Percentiles rank a stretch among this genome's conserved stretches.
Conservation (phyloP, 2,797 vertebrate species). For the Lerista edwardsae region DNA sequence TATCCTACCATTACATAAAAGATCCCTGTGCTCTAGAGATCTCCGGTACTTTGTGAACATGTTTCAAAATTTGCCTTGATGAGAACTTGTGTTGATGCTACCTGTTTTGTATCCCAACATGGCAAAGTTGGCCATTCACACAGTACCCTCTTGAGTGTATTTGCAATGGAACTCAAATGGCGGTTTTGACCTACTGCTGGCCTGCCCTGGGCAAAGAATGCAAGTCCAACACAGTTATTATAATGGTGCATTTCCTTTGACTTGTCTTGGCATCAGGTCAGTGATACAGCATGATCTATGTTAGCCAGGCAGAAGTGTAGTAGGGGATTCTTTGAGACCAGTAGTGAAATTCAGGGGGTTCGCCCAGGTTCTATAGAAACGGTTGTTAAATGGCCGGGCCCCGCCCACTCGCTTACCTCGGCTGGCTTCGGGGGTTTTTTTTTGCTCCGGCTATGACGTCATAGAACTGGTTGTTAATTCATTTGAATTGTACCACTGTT, state of each 20-base stretch:
- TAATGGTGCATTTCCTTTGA: background rate
- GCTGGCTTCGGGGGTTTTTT: too few species aligned
- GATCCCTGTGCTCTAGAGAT: background rate
- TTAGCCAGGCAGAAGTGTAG: background rate
- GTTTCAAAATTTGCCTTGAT: background rate
- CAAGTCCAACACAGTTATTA: background rate
- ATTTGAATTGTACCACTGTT: too few species aligned
- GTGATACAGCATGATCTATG: background rate
- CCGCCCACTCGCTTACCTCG: too few species aligned
- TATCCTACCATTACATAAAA: constrained; percentile 13
- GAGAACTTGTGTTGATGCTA: background rate
- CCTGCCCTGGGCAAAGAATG: background rate
- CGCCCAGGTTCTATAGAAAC: too few species aligned
- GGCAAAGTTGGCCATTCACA: background rate
- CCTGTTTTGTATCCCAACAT: background rate
- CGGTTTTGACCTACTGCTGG: background rate
- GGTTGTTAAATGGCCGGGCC: too few species aligned
- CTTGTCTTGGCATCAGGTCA: background rate
- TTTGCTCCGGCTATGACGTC: too few species aligned
- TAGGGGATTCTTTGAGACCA: background rate
- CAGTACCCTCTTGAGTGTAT: background rate
- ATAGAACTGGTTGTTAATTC: too few species aligned
- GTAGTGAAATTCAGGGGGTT: too few species aligned
- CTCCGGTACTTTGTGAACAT: background rate
- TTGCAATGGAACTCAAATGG: background rate